These are phyloP conservation scores for Cephalopterus ornatus DNA, from an alignment of 2,113 vertebrate genomes.

Conservation along the genomic window DNA sequence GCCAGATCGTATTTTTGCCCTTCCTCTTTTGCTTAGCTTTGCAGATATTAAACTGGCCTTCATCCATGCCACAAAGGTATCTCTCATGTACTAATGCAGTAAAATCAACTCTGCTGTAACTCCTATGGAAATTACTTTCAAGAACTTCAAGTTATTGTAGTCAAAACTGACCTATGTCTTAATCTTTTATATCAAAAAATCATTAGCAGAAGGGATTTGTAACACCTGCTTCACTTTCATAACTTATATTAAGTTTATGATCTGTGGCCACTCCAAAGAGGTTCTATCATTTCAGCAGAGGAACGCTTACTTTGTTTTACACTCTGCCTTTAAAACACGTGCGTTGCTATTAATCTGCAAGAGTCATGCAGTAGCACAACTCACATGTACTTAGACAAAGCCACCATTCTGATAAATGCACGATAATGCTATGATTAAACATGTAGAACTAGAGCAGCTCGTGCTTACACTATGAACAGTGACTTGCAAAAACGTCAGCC, in stretches of 20 bases:
- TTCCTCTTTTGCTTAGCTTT: neutral
- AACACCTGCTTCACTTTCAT: neutral
- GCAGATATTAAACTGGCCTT: neutral
- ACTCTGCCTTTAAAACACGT: constrained; percentile 20
- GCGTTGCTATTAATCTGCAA: constrained; percentile 17
- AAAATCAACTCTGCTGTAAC: neutral
- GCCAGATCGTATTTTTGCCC: neutral
- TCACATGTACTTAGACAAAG: neutral
- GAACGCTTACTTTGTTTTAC: constrained; percentile 9
- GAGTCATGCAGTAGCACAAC: neutral
- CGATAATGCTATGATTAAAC: neutral
- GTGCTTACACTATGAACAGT: neutral
- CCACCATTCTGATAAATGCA: neutral
- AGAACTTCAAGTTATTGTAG: neutral
- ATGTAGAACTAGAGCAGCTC: neutral
- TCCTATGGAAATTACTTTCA: neutral
- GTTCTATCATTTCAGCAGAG: constrained; percentile 46
- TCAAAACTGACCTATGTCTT: neutral
- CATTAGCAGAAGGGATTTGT: neutral
- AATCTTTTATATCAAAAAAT: neutral
- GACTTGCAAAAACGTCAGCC: neutral
- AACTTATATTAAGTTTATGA: constrained; percentile 27
- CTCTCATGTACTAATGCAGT: neutral
- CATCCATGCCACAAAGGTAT: neutral
- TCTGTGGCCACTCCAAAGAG: constrained; percentile 53